A percentile compares a stretch with the other conserved stretches of the same genome.
Evolutionary conservation across 2,113 vertebrate genomes (phyloP).

Genomic region (Chroicocephalus ridibundus): DNA sequence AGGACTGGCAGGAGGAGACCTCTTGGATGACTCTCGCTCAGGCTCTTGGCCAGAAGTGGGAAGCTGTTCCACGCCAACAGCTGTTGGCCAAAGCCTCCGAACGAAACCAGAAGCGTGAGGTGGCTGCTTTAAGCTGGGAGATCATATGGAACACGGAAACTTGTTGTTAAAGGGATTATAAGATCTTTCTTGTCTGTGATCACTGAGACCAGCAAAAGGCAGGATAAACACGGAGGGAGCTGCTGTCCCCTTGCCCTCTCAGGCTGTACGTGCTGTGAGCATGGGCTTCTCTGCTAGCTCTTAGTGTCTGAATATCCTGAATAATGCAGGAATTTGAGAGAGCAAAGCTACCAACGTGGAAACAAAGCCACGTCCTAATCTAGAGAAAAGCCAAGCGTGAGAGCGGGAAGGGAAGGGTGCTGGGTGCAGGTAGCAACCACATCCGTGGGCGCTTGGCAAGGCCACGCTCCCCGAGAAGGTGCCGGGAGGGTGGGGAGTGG

Average conservation of each 20-base stretch:
- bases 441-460: not conserved
- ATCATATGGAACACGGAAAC: not conserved
- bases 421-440: not conserved
- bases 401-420: not conserved
- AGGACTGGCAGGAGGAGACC: not conserved
- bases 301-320: not conserved
- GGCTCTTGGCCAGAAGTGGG: not conserved
- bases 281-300: not conserved
- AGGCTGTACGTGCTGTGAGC: not conserved
- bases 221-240: not conserved
- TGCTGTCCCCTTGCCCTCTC: not conserved
- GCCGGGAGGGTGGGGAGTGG: not conserved
- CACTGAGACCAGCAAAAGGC: not conserved
- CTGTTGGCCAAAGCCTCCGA: not conserved
- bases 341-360: not conserved
- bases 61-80: not conserved
- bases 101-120: not conserved
- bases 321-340: not conserved
- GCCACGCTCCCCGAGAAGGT: not conserved
- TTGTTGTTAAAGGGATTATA: not conserved
- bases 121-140: not conserved
- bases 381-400: not conserved
- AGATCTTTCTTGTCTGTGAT: not conserved
- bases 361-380: not conserved
- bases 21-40: not conserved